Conservation (phyloP, 1,140 invertebrate species). For the Pemphigus obesinymphae region DNA sequence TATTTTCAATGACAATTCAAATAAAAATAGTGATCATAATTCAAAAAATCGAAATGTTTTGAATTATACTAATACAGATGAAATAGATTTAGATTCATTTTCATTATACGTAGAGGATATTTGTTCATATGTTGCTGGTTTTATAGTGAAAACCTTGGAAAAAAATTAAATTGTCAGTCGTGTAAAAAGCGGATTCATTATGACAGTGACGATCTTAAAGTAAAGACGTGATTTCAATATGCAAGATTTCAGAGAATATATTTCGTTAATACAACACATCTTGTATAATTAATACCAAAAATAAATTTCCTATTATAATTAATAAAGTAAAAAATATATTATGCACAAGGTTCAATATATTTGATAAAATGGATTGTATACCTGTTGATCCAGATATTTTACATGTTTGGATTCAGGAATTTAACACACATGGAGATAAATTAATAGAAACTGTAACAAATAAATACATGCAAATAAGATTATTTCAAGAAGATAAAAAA, state of each 20-base stretch:
- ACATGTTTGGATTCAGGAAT: background rate
- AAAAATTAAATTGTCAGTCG: background rate
- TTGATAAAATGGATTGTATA: background rate
- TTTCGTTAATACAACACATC: background rate
- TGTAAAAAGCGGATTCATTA: background rate
- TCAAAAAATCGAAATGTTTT: no score
- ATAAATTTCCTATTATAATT: background rate
- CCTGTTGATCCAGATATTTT: background rate
- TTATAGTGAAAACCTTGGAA: background rate
- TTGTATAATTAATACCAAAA: background rate
- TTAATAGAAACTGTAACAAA: background rate
- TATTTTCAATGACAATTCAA: no score
- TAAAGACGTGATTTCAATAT: background rate
- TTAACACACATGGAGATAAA: background rate
- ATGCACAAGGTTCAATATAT: background rate
- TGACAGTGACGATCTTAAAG: background rate
- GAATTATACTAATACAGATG: no score
- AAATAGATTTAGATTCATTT: background rate
- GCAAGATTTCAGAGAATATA: background rate
- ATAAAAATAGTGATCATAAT: no score
- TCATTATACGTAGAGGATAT: background rate
- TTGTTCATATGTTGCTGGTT: no score
- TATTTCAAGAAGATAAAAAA: background rate
- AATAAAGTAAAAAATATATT: background rate
- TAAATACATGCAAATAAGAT: background rate